phyloP scores from a whole-genome alignment of 2,113 vertebrate genomes.

The Pollimyrus isidori region DNA sequence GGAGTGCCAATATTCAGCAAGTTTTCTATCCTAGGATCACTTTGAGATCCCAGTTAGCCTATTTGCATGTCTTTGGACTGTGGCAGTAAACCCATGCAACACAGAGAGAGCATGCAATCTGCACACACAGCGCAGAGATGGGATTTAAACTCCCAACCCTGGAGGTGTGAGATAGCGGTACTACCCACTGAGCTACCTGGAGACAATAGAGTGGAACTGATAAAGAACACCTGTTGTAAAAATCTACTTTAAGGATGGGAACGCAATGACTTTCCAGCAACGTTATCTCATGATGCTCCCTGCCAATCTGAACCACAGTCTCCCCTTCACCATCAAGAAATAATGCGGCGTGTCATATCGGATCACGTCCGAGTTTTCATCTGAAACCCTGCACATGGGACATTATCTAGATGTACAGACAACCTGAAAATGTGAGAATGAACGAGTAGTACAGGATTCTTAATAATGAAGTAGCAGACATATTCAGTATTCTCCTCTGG shows the following conservation, averaged over 20 bases:
- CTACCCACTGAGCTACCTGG: neutral
- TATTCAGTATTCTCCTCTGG: neutral
- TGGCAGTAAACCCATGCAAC: neutral
- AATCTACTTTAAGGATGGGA: neutral
- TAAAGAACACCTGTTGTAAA: neutral
- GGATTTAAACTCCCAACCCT: neutral
- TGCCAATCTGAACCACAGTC: neutral
- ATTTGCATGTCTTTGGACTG: neutral
- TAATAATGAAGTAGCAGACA: neutral
- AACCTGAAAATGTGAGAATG: neutral
- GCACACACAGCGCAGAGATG: neutral
- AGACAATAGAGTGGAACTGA: neutral
- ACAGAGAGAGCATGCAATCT: neutral
- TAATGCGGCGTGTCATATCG: neutral
- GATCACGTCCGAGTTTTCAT: neutral
- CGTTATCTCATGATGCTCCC: neutral
- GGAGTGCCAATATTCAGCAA: neutral
- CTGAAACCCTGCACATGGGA: neutral
- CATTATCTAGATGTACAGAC: neutral
- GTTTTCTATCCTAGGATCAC: neutral
- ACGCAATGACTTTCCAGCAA: neutral
- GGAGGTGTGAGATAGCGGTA: neutral
- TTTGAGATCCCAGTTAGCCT: neutral
- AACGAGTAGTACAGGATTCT: too few species aligned
- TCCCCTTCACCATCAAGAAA: neutral